Evolutionary conservation across 2,797 vertebrate genomes (phyloP), one percentile per base, ranked within the genome.

Genomic region (Monodelphis domestica): DNA sequence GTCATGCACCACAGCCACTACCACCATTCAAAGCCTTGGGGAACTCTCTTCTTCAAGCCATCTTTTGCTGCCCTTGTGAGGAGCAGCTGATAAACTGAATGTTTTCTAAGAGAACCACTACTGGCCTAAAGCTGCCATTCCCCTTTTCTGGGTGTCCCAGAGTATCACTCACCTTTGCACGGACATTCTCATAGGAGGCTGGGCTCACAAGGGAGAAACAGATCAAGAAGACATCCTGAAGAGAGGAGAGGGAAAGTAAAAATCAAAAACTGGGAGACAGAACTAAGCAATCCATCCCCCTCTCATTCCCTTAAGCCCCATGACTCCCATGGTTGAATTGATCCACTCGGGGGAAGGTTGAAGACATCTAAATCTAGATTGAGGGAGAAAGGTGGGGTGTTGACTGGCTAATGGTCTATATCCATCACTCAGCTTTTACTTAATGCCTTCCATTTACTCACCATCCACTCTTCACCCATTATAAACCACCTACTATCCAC

Each of bases 191-290:
- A 0, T 99, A 99, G 89, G 99, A 99, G 15, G 99, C 99, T 0
- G 99, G 99, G 96, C 99, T 99, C 97, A 99, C 99, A 90, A 99
- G 98, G 17, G 99, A 99, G 98, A 99, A 99, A 97, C 99, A 99
- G 53, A 26, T 30, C 2, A 45, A 29, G 55, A 9, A 78, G 29
- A 21, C 88, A 56, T 29, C 50, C 38, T 84, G n/a, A 26, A 6
- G 91, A 45, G 51, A 50, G 6, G 2, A 0, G n/a, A 15, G 57
- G 50, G 33, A 29, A 24, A 2, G 3, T 53, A 1, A 10, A 24
- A 3, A 4, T 12, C 56, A 14, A n/a, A 28, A 50, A 84, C 38
- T 24, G 1, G 70, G 24, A 26, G 21, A 38, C 24, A 38, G 26
- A 11, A 50, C 38, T 26, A 63, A 15, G 59, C 14, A 38, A n/a